These are phyloP conservation scores for Lochmaea capreae DNA, from an alignment of 2,888 invertebrate genomes.

Conservation along the genomic window DNA sequence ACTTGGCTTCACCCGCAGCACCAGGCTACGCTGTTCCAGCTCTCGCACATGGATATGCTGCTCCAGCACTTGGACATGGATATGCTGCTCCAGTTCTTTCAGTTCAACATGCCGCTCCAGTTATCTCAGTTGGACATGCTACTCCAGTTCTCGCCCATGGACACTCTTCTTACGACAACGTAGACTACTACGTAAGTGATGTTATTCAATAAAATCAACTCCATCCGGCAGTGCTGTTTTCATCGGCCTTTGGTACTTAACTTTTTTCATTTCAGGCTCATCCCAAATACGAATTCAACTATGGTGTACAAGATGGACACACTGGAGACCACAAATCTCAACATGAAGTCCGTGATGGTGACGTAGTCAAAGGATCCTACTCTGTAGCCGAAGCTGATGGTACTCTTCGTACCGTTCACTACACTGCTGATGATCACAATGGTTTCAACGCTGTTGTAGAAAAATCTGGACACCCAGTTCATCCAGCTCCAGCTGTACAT, in stretches of 20 bases:
- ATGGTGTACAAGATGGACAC: constrained; percentile 69
- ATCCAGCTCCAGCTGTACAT: constrained; percentile 33
- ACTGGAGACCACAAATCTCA: constrained; percentile 70
- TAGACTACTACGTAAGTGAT: constrained; percentile 25
- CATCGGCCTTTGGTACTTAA: too few species aligned
- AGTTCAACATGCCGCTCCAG: background rate
- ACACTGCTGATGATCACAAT: constrained; percentile 70
- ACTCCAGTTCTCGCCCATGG: constrained; percentile 9
- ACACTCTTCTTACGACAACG: background rate
- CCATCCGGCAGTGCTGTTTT: constrained; percentile 40
- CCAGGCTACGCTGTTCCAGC: constrained; percentile 12
- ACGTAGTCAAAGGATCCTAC: constrained; percentile 72
- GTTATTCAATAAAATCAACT: too few species aligned
- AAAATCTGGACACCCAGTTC: constrained; percentile 43
- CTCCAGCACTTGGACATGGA: background rate
- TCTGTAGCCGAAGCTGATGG: constrained; percentile 73
- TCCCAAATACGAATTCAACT: constrained; percentile 61
- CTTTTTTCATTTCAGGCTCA: too few species aligned
- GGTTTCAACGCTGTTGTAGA: constrained; percentile 69
- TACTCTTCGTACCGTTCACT: constrained; percentile 72
- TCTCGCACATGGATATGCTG: background rate
- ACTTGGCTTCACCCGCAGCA: background rate
- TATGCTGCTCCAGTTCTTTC: background rate
- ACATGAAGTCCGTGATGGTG: constrained; percentile 68
- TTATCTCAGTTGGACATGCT: background rate